These are phyloP conservation scores for Xiphophorus couchianus DNA, from an alignment of 2,113 vertebrate genomes.

Conservation along the genomic window DNA sequence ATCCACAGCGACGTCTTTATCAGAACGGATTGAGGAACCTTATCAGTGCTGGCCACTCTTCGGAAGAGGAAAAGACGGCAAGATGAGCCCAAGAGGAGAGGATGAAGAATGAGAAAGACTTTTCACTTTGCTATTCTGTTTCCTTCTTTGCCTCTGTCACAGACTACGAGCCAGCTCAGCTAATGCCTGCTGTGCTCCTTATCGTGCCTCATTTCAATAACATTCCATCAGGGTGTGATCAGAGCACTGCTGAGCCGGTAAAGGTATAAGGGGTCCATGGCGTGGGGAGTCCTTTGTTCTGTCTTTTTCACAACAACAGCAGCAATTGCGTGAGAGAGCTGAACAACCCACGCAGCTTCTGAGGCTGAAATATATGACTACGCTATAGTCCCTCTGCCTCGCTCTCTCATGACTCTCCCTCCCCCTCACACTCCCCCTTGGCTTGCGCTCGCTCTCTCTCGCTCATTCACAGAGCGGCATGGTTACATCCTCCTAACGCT, in stretches of 20 bases:
- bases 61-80: slow-evolving; percentile 22
- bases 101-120: slow-evolving; percentile 40
- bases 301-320: slow-evolving; percentile 66
- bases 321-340: slow-evolving; percentile 69
- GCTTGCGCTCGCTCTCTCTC: slow-evolving; percentile 23
- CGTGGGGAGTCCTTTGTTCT: slow-evolving; percentile 73
- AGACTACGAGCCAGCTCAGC: slow-evolving; percentile 60
- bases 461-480: slow-evolving; percentile 69
- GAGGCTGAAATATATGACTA: slow-evolving; percentile 69
- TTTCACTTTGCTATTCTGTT: slow-evolving; percentile 54
- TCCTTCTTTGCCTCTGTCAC: slow-evolving; percentile 38
- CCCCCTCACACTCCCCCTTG: slow-evolving; percentile 54
- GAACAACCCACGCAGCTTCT: slow-evolving; percentile 66
- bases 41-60: slow-evolving; percentile 65
- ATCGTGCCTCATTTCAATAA: slow-evolving; percentile 63
- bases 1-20: slow-evolving; percentile 72
- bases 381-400: slow-evolving; percentile 55
- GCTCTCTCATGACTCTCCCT: slow-evolving; percentile 34
- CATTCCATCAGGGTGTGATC: slow-evolving; percentile 67
- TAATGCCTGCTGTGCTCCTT: slow-evolving; percentile 58
- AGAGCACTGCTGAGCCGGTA: slow-evolving; percentile 57
- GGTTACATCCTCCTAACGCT: slow-evolving; percentile 70
- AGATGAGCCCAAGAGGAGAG: slow-evolving; percentile 43
- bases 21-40: slow-evolving; percentile 62
- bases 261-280: slow-evolving; percentile 52